phyloP scores from a whole-genome alignment of 2,113 vertebrate species.

The Anhinga rufa region DNA sequence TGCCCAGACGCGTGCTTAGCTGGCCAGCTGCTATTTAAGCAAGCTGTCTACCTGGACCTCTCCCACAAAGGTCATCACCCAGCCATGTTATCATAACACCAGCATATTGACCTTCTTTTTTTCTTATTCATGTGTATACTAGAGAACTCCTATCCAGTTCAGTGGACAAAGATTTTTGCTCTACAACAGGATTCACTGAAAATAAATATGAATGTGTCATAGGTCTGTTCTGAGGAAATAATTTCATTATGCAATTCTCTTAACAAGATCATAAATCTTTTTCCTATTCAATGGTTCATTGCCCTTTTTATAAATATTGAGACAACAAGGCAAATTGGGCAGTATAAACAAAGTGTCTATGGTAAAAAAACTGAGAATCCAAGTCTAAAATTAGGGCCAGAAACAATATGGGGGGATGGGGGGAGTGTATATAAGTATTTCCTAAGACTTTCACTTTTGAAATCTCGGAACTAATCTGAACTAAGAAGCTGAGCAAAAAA shows the following conservation, averaged over 20 bases:
- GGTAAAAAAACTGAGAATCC: background rate
- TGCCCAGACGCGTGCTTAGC: background rate
- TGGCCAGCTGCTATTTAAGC: background rate
- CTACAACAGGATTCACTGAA: background rate
- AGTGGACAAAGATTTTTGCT: background rate
- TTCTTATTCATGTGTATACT: background rate
- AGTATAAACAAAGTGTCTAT: background rate
- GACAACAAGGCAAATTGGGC: background rate
- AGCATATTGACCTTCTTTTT: background rate
- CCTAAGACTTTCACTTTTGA: background rate
- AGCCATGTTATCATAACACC: background rate
- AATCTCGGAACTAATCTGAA: background rate
- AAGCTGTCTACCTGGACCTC: background rate
- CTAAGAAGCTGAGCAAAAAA: background rate
- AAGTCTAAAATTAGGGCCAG: background rate
- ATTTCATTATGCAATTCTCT: background rate
- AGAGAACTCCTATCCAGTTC: background rate
- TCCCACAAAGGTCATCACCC: background rate
- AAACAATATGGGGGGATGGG: background rate
- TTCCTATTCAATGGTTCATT: background rate
- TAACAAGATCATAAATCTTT: background rate
- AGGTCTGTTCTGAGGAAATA: background rate
- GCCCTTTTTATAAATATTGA: background rate
- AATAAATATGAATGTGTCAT: background rate
- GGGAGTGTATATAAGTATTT: background rate